Conservation (phyloP, 64 coral and sea anemone genomes). For the Hydrozoanthus tunicans region DNA sequence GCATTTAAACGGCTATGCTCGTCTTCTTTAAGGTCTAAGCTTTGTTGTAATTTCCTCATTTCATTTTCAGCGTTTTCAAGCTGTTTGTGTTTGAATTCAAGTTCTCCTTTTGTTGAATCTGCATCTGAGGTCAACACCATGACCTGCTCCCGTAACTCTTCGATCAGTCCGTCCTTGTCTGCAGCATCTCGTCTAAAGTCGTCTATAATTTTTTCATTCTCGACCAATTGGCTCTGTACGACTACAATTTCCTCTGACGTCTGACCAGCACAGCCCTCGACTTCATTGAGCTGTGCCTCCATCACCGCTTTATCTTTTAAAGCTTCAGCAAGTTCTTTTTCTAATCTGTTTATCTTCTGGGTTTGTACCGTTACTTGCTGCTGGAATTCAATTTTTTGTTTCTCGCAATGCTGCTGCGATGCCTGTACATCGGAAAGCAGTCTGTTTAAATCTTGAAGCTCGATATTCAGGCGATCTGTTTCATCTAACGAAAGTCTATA, state of each 20-base stretch:
- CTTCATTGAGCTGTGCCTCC: constrained; percentile 57
- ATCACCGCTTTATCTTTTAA: constrained; percentile 58
- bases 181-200: constrained; percentile 69
- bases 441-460: constrained; percentile 74
- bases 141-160: constrained; percentile 66
- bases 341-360: constrained; percentile 70
- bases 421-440: constrained; percentile 82
- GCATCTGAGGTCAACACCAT: constrained; percentile 67
- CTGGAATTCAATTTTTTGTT: constrained; percentile 70
- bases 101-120: constrained; percentile 62
- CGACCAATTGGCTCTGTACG: constrained; percentile 74
- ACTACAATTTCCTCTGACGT: constrained; percentile 70
- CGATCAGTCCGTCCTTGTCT: constrained; percentile 77
- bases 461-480: constrained; percentile 68
- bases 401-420: constrained; percentile 71
- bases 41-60: constrained; percentile 73
- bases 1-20: constrained; percentile 65
- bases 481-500: constrained; percentile 74
- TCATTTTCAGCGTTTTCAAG: constrained; percentile 75
- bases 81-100: constrained; percentile 50
- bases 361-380: constrained; percentile 57
- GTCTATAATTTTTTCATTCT: constrained; percentile 79
- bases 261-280: constrained; percentile 51
- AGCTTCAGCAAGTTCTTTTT: constrained; percentile 65
- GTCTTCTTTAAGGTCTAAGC: constrained; percentile 47